A percentile compares a stretch with the other conserved stretches of the same genome.
Conservation (phyloP, 2,888 invertebrate genomes). For the Stenodera caucasica region DNA sequence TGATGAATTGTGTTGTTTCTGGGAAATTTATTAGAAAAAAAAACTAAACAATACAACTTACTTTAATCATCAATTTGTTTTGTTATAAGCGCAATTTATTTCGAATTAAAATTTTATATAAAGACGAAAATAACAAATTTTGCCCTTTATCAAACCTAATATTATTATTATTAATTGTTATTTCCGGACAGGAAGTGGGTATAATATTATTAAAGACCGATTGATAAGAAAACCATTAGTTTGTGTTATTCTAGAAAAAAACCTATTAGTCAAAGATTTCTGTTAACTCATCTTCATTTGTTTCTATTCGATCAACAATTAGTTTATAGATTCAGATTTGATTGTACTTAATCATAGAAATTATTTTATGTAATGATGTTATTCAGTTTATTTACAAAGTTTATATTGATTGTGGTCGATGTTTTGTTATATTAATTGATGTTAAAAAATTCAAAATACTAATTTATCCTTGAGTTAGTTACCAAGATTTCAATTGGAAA, state of each 20-base stretch:
- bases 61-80: no score
- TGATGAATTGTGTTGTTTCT: no score
- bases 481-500: neutral
- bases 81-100: no score
- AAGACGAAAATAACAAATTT: neutral
- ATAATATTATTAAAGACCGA: neutral
- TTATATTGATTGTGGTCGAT: neutral
- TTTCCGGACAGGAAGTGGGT: neutral
- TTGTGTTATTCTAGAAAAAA: neutral
- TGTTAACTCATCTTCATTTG: no score
- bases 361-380: no score
- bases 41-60: no score
- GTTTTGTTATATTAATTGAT: neutral
- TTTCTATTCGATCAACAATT: no score
- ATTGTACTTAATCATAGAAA: neutral
- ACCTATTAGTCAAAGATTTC: neutral
- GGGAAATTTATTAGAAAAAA: no score
- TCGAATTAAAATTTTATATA: no score
- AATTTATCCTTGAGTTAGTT: neutral
- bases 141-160: neutral
- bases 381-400: no score
- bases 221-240: neutral
- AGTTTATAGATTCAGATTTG: no score
- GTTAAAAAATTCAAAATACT: neutral
- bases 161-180: neutral